Base-by-base conservation (phyloP, 2,888 invertebrate genomes). In the Torymus auratus region DNA sequence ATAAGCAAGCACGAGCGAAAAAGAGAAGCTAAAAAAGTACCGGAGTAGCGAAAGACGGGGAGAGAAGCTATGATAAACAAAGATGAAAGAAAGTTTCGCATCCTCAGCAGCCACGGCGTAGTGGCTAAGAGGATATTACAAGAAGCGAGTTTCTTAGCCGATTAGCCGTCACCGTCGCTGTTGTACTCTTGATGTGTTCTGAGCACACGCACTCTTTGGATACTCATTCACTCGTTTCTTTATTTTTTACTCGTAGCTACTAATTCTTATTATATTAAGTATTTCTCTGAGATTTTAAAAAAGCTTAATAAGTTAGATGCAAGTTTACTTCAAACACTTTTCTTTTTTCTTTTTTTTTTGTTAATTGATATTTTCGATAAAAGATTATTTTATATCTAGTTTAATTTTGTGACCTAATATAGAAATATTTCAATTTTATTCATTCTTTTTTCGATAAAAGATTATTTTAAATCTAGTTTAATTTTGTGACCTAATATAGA, bases 61-160 rank as follows among this genome's bases (percentile, higher is more conserved):
- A 72, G 61, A 17, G 62, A 50, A 50, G 69, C 56, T 79, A n/a
- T 4, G 60, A 58, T 28, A 55, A 17, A 11, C 69, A 52, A 75
- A 75, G 74, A 80, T 53, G 74, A 60, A 74, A 69, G 73, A 79
- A 75, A 71, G 74, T 80, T 75, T 55, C 28, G 68, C 60, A n/a
- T 5, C 7, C 41, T 10, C 28, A 58, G 56, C 68, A 72, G 58
- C 67, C 3, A 28, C 28, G 5, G 41, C 41, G 41, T 41, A 41
- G 41, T 41, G 55, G 73, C 68, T 73, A 23, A 68, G 55, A 62
- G 72, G 61, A 67, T 65, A 60, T 67, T 50, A 62, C 62, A 62
- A 67, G 62, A 14, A 73, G 74, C 52, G 64, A 74, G 62, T 79
- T 73, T 69, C 73, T 79, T 62, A 64, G 69, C 69, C 79, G 79